Evolutionary conservation across 2,797 vertebrate genomes (phyloP).

Genomic region (Perodicticus potto): DNA sequence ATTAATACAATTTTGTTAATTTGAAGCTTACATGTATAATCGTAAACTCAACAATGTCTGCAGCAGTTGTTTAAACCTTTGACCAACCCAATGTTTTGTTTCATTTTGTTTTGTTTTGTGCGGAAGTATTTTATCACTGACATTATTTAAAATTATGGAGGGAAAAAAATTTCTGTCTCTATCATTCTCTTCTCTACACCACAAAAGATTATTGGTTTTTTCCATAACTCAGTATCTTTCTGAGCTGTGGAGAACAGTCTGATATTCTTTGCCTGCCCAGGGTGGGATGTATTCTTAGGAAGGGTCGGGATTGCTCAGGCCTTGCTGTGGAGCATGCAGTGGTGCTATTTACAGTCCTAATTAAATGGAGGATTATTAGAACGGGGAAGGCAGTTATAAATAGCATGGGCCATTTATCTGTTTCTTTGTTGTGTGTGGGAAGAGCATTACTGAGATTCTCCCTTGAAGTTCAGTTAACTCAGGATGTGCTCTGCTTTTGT

Average conservation of each 20-base stretch:
- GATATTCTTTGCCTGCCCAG: background rate
- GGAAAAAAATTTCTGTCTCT: background rate
- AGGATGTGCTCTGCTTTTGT: constrained; percentile 66
- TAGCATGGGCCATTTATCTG: constrained; percentile 69
- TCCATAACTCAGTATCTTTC: background rate
- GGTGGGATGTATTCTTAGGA: background rate
- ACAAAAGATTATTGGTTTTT: background rate
- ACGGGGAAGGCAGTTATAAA: constrained; percentile 74
- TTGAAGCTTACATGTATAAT: background rate
- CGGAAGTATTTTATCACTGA: constrained; percentile 5
- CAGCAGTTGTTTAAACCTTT: background rate
- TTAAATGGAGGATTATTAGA: constrained; percentile 80
- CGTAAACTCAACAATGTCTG: background rate
- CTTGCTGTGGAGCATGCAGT: background rate
- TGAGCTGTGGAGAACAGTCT: background rate
- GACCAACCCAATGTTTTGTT: background rate
- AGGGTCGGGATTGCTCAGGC: background rate
- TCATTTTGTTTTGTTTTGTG: too few relatives aligned
- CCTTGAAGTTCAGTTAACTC: constrained; percentile 74
- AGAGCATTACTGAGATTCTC: constrained; percentile 55
- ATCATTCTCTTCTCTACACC: background rate
- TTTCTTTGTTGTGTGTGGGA: constrained; percentile 60
- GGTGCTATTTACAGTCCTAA: constrained; percentile 72
- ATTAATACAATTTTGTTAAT: constrained; percentile 25
- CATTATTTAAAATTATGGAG: background rate